Evolutionary conservation across 2,888 invertebrate species (phyloP).

Genomic region (Salticus scenicus): DNA sequence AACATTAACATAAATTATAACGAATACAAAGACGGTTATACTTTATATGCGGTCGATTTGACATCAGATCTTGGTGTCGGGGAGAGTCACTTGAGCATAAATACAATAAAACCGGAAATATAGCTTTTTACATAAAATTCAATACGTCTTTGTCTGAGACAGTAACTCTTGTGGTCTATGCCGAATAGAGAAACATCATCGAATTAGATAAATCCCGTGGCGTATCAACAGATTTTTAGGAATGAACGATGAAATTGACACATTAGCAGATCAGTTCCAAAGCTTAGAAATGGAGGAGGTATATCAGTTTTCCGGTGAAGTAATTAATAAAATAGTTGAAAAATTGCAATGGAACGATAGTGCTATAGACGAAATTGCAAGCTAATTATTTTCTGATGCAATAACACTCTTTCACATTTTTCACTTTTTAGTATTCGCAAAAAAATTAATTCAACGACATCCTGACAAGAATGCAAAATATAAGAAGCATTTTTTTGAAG

Average conservation of each 20-base stretch:
- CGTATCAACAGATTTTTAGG: constrained; percentile 32
- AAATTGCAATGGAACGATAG: too few relatives aligned
- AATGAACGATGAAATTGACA: too few relatives aligned
- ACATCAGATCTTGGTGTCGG: constrained; percentile 3
- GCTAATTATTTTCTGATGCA: too few relatives aligned
- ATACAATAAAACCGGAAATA: too few relatives aligned
- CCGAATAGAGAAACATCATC: constrained; percentile 27
- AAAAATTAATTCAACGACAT: too few relatives aligned
- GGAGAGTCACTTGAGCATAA: constrained; percentile 8
- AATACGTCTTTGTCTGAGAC: background rate
- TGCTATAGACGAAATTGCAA: too few relatives aligned
- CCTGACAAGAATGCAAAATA: background rate
- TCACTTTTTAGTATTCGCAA: too few relatives aligned
- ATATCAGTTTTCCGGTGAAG: too few relatives aligned
- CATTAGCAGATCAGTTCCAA: too few relatives aligned
- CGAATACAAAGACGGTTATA: constrained; percentile 28
- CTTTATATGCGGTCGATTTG: constrained; percentile 17
- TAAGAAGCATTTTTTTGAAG: background rate
- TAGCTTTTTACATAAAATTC: constrained; percentile 35
- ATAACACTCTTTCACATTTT: background rate
- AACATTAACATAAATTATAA: constrained; percentile 31
- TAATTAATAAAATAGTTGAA: too few relatives aligned
- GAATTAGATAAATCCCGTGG: constrained; percentile 41
- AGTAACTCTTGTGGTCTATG: constrained; percentile 14
- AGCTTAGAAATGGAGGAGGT: too few relatives aligned